Evolutionary conservation across 2,888 invertebrate species (phyloP).

Genomic region (Stegana nigrithorax): DNA sequence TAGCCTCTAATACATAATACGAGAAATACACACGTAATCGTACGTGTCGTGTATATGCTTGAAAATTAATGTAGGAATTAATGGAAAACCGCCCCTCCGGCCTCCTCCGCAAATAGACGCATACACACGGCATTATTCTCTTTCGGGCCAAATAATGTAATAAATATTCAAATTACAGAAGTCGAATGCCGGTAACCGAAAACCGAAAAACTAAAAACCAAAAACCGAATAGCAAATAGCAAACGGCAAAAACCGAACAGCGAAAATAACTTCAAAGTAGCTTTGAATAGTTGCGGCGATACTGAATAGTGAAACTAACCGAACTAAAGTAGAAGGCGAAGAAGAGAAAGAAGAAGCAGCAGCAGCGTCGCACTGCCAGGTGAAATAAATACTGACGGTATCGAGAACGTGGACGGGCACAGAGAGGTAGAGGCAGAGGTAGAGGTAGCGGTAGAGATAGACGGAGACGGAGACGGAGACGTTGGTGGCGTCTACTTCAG

Average conservation of each 20-base stretch:
- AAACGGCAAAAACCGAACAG: not conserved
- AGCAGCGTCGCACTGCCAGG: constrained; percentile 1
- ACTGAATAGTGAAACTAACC: not conserved
- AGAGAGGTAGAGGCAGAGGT: not conserved
- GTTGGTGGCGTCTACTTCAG: constrained; percentile 30
- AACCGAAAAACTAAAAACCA: not conserved
- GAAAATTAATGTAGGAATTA: constrained; percentile 12
- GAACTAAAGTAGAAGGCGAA: not conserved
- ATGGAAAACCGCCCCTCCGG: not conserved
- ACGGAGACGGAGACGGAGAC: not conserved
- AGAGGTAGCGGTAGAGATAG: too few species aligned
- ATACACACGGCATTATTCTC: not conserved
- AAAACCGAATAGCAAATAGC: not conserved
- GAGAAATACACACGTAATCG: too few species aligned
- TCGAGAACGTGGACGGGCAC: not conserved
- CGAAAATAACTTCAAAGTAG: not conserved
- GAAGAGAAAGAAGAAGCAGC: not conserved
- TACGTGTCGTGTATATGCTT: too few species aligned
- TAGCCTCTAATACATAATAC: too few species aligned
- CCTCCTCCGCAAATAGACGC: not conserved
- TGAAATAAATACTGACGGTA: constrained; percentile 14
- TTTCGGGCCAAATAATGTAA: constrained; percentile 45
- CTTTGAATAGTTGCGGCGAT: not conserved
- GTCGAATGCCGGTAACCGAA: not conserved
- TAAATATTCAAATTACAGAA: constrained; percentile 56